Evolutionary conservation across 2,797 vertebrate genomes (phyloP).

Genomic region (Mycteria americana): DNA sequence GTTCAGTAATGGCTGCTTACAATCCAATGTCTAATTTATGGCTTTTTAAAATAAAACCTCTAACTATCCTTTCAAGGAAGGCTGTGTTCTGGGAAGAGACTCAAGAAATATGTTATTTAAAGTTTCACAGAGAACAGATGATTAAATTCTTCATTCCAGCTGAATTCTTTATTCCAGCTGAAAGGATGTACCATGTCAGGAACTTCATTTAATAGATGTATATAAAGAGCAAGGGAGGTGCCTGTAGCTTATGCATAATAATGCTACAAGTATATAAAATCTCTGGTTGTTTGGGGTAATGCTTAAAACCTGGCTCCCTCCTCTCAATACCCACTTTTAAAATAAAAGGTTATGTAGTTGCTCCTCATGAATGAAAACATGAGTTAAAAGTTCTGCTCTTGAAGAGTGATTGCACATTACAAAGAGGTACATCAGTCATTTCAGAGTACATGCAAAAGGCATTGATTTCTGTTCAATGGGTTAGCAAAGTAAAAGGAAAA

Average conservation of each 20-base stretch:
- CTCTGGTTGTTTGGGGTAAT: not conserved
- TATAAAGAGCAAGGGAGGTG: not conserved
- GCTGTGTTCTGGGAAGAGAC: not conserved
- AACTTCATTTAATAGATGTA: not conserved
- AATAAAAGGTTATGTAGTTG: not conserved
- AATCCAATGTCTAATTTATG: slow-evolving; percentile 29
- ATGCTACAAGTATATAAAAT: not conserved
- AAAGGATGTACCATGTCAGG: slow-evolving; percentile 15
- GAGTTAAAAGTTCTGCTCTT: slow-evolving; percentile 39
- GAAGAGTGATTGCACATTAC: slow-evolving; percentile 61
- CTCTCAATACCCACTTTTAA: not conserved
- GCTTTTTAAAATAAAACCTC: slow-evolving; percentile 56
- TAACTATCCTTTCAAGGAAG: not conserved
- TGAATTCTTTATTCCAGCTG: not conserved
- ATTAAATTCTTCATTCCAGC: not conserved
- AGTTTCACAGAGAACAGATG: not conserved
- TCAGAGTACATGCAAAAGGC: slow-evolving; percentile 9
- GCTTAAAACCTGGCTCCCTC: not conserved
- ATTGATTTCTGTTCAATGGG: not conserved
- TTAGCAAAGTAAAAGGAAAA: not conserved
- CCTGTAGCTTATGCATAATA: not conserved
- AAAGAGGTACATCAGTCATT: slow-evolving; percentile 13
- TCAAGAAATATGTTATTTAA: not conserved
- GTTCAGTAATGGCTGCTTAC: slow-evolving; percentile 34
- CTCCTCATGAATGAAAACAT: not conserved